Percentiles rank a stretch among this genome's conserved stretches.
Conservation (phyloP, 2,113 vertebrate genomes). For the Ptychochromis oligacanthus region DNA sequence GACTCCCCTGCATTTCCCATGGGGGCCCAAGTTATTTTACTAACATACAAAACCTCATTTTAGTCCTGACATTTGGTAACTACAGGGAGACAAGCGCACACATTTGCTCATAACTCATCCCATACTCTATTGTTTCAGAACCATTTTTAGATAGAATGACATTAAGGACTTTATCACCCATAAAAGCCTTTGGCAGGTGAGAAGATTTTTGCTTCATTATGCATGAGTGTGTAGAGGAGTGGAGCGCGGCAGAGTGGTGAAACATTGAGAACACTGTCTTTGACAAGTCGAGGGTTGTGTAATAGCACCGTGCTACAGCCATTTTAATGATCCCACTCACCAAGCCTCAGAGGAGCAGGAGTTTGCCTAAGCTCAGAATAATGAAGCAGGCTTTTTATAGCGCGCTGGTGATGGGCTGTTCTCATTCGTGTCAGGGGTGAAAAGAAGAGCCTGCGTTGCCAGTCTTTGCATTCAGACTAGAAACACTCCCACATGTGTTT, state of each 20-base stretch:
- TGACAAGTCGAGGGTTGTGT: slow-evolving; percentile 60
- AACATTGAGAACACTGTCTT: slow-evolving; percentile 48
- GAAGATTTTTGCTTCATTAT: slow-evolving; percentile 51
- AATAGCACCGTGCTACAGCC: slow-evolving; percentile 52
- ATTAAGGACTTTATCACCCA: slow-evolving; percentile 18
- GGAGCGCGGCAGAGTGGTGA: slow-evolving; percentile 29
- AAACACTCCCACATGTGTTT: slow-evolving; percentile 36
- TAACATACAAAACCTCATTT: slow-evolving; percentile 9
- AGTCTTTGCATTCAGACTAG: slow-evolving; percentile 2
- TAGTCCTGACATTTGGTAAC: neutral
- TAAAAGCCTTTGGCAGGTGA: slow-evolving; percentile 43
- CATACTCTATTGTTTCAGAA: neutral
- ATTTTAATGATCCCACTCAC: slow-evolving; percentile 72
- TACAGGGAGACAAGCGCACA: neutral
- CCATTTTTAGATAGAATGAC: slow-evolving; percentile 29
- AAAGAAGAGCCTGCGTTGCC: slow-evolving; percentile 37
- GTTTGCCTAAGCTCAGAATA: slow-evolving; percentile 69
- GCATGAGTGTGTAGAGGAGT: slow-evolving; percentile 23
- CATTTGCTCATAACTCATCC: neutral
- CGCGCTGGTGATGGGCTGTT: slow-evolving; percentile 40
- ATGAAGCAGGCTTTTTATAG: slow-evolving; percentile 72
- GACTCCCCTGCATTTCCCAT: neutral
- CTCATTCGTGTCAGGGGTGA: slow-evolving; percentile 47
- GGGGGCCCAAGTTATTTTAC: slow-evolving; percentile 1
- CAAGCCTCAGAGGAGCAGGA: slow-evolving; percentile 64